These are phyloP conservation scores for Lophura nycthemera DNA, from an alignment of 2,113 vertebrate genomes.

Conservation along the genomic window DNA sequence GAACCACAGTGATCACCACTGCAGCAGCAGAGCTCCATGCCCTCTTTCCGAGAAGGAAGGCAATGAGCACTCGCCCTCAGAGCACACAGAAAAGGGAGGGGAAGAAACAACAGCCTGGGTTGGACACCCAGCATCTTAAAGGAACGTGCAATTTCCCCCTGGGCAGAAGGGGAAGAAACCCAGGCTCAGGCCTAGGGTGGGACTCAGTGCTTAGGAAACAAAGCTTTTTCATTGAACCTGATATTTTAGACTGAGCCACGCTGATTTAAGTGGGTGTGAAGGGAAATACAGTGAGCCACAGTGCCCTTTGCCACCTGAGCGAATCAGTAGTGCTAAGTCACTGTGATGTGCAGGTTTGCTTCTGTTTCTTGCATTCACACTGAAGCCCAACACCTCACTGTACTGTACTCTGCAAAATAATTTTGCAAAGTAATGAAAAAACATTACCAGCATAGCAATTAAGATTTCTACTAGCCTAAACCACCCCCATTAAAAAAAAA, in stretches of 20 bases:
- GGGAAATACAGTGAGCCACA: background rate
- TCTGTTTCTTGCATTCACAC: background rate
- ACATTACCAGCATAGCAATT: background rate
- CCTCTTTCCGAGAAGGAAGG: background rate
- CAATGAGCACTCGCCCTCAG: background rate
- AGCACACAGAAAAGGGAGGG: background rate
- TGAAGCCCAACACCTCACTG: background rate
- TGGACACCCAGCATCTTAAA: background rate
- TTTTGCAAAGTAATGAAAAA: background rate
- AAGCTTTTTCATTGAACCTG: background rate
- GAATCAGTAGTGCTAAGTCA: background rate
- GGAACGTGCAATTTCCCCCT: background rate
- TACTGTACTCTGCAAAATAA: background rate
- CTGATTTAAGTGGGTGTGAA: background rate
- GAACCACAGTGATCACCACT: background rate
- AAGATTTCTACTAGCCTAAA: slow-evolving; percentile 29
- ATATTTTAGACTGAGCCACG: background rate
- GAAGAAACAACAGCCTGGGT: background rate
- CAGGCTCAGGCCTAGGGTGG: background rate
- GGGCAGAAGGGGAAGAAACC: background rate
- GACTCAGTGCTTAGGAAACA: background rate
- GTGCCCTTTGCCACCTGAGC: background rate
- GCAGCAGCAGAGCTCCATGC: background rate
- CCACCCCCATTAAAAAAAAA: background rate
- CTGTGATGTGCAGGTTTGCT: background rate